phyloP scores from a whole-genome alignment of 1,140 invertebrate species.

The Musca domestica region DNA sequence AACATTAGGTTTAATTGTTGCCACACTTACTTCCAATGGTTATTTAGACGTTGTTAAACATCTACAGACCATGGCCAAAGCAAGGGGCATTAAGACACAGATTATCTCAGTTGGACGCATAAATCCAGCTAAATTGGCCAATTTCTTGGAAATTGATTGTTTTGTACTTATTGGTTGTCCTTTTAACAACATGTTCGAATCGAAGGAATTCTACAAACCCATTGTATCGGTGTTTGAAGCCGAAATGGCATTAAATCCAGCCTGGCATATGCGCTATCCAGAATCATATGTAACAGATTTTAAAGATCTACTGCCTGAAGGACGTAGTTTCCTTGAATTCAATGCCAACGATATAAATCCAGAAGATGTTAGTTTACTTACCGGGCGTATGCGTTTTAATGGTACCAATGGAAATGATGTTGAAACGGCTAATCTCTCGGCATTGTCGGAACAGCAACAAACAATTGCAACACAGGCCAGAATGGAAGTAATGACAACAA shows the following conservation, averaged over 20 bases:
- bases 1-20: slow-evolving; percentile 83
- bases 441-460: slow-evolving; percentile 26
- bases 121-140: slow-evolving; percentile 89
- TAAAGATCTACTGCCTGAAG: slow-evolving; percentile 69
- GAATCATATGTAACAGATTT: slow-evolving; percentile 74
- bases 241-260: slow-evolving; percentile 79
- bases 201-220: slow-evolving; percentile 83
- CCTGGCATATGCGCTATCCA: slow-evolving; percentile 59
- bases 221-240: slow-evolving; percentile 90
- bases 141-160: slow-evolving; percentile 78
- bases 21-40: slow-evolving; percentile 78
- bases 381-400: slow-evolving; percentile 61
- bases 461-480: slow-evolving; percentile 53
- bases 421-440: neutral
- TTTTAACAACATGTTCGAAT: slow-evolving; percentile 81
- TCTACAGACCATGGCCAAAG: slow-evolving; percentile 70
- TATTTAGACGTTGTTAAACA: slow-evolving; percentile 76
- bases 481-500: slow-evolving; percentile 58
- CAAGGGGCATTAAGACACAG: slow-evolving; percentile 80
- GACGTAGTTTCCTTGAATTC: slow-evolving; percentile 57
- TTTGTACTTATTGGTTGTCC: slow-evolving; percentile 89
- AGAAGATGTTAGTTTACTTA: slow-evolving; percentile 69
- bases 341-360: slow-evolving; percentile 56
- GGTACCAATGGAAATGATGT: slow-evolving; percentile 18
- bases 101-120: slow-evolving; percentile 90